Evolutionary conservation across 2,888 invertebrate species (phyloP).

Genomic region (Nymphalis polychloros): DNA sequence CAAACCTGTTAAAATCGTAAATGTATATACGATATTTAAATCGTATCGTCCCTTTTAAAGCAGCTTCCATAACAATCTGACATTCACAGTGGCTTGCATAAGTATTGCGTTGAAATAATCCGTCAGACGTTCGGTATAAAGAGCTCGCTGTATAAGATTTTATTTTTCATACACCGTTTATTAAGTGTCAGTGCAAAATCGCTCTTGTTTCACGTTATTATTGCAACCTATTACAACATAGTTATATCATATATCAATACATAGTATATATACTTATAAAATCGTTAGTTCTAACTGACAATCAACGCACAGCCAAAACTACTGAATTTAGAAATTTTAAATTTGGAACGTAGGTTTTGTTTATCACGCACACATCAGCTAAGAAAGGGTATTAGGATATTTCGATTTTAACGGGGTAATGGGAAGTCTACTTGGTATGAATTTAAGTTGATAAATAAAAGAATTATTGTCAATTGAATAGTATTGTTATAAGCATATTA

Average conservation of each 20-base stretch:
- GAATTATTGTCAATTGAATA: no score
- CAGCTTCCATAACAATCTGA: conserved; percentile 26
- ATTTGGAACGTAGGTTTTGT: no score
- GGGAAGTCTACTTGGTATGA: no score
- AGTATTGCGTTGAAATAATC: conserved; percentile 36
- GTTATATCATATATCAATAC: neutral
- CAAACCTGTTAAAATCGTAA: neutral
- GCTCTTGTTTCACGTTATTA: neutral
- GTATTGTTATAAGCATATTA: no score
- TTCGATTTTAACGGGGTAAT: no score
- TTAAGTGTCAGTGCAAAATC: neutral
- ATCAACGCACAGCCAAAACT: no score
- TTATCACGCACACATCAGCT: no score
- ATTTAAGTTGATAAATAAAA: no score
- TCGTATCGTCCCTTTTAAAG: conserved; percentile 19
- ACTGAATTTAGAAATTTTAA: no score
- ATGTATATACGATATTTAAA: neutral
- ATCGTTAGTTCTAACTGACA: no score
- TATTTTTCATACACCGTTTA: conserved; percentile 13
- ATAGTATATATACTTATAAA: neutral
- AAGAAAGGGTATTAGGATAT: no score
- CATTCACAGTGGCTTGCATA: conserved; percentile 39
- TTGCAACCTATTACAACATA: neutral
- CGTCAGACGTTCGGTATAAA: conserved; percentile 30
- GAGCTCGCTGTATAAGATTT: neutral